Percentiles rank a stretch among this genome's conserved stretches.
phyloP scores from a whole-genome alignment of 1,140 invertebrate genomes.

The Heliconius eleuchia region DNA sequence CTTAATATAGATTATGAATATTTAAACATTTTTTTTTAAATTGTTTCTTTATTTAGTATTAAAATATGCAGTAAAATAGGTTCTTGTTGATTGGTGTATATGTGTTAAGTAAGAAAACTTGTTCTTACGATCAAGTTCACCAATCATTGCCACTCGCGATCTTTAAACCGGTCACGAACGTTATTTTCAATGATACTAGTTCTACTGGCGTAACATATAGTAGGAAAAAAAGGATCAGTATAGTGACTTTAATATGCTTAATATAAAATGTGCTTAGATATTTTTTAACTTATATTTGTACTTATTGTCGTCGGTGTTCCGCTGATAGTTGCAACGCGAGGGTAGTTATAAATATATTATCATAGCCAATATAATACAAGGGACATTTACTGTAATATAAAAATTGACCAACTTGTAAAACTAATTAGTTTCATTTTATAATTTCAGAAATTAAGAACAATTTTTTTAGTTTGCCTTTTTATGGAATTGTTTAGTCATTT shows the following conservation, averaged over 20 bases:
- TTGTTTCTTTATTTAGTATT: not conserved
- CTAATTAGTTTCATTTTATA: too few species aligned
- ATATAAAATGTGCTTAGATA: not conserved
- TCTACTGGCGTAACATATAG: not conserved
- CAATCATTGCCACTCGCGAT: conserved; percentile 38
- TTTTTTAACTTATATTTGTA: not conserved
- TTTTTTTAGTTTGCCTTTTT: too few species aligned
- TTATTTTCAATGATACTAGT: conserved; percentile 25
- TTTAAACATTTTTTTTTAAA: not conserved
- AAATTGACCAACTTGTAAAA: too few species aligned
- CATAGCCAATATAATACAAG: too few species aligned
- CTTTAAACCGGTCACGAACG: conserved; percentile 37
- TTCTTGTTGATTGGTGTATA: not conserved
- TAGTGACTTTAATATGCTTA: not conserved
- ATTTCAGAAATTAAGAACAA: too few species aligned
- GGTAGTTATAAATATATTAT: too few species aligned
- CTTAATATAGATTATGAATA: not conserved
- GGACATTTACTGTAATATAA: too few species aligned
- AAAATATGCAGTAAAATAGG: not conserved
- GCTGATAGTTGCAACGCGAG: too few species aligned
- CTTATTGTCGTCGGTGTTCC: not conserved
- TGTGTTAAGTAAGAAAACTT: conserved; percentile 14
- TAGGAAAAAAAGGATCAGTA: not conserved
- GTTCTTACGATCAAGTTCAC: conserved; percentile 35
- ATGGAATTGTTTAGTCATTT: too few species aligned